Evolutionary conservation across 23 tunicate genomes (phyloP), one percentile per base, ranked within the genome.

Genomic region (Ciona savignyi): DNA sequence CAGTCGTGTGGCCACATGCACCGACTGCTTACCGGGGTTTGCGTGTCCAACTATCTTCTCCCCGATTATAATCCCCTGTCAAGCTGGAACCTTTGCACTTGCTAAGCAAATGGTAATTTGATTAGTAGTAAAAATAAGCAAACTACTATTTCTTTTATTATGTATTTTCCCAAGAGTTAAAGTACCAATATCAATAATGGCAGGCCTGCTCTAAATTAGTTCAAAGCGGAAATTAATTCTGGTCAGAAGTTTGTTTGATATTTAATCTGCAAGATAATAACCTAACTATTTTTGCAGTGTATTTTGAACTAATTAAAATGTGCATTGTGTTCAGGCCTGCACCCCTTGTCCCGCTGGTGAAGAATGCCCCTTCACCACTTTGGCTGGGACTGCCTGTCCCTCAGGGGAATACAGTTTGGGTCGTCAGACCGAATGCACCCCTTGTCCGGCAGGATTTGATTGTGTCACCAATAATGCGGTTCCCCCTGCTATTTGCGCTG

Each of bases 381-480:
- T 69, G 2, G 1, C 65, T 23, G 80, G 80, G 21, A 24, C 64
- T 0, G 33, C 74, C 0, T 90, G 97, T 71, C 33, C 65, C 1
- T 60, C 29, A 49, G 97, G 97, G 3, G 62, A 4, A 48, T 90
- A 83, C 74, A 90, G 97, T 49, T 19, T 71, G 20, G 89, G 82
- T 2, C 48, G 83, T 23, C 95, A 87, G 31, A 70, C 35, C 0
- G 65, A 32, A n/a, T 95, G 99, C 51, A 69, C 68, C 9, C 66
- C 27, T 21, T 95, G 99, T 56, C 99, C 99, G 9, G 90, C 90
- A 25, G 99, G 99, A 11, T 95, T 51, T 62, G 63, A 76, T 60
- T 95, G 99, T 74, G n/a, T n/a, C n/a, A 4, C 70, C 34, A 20
- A 49, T 49, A 76, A 76, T 30, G 62, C 73, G 15, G 0, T 30